Percentiles rank a stretch among this genome's conserved stretches.
Evolutionary conservation across 2,888 invertebrate species (phyloP).

Genomic region (Agrenia bidenticulata): DNA sequence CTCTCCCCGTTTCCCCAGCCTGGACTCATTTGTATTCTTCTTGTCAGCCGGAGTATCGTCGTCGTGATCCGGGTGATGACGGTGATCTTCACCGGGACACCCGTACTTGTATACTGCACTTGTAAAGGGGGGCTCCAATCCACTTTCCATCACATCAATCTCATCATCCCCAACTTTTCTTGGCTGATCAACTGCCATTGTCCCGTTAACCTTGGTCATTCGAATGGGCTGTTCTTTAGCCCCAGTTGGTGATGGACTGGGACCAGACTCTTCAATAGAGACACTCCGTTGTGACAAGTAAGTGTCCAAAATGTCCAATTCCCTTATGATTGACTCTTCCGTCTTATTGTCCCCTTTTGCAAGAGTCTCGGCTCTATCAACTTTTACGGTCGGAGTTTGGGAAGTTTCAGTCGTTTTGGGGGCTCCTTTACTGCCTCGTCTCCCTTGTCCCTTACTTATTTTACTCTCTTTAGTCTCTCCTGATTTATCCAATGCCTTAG

Average conservation of each 20-base stretch:
- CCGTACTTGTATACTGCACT: slow-evolving; percentile 43
- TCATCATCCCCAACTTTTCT: slow-evolving; percentile 18
- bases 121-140: slow-evolving; percentile 46
- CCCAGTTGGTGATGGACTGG: slow-evolving; percentile 21
- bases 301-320: slow-evolving; percentile 51
- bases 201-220: slow-evolving; percentile 7
- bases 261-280: slow-evolving; percentile 47
- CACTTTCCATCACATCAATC: slow-evolving; percentile 48
- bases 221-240: neutral
- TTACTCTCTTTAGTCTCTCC: slow-evolving; percentile 14
- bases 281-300: slow-evolving; percentile 50
- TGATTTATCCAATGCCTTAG: slow-evolving; percentile 19
- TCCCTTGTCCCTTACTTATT: slow-evolving; percentile 7
- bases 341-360: slow-evolving; percentile 25
- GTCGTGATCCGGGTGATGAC: slow-evolving; percentile 18
- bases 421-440: neutral
- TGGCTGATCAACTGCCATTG: slow-evolving; percentile 25
- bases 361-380: slow-evolving; percentile 1
- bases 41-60: slow-evolving; percentile 11
- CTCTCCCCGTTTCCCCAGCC: slow-evolving; percentile 8
- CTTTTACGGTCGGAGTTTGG: slow-evolving; percentile 15
- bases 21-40: slow-evolving; percentile 31
- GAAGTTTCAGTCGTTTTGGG: slow-evolving; percentile 14
- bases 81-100: slow-evolving; percentile 43
- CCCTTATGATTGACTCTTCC: slow-evolving; percentile 51